These are phyloP conservation scores for Syndactyla subalaris DNA, from an alignment of 2,797 vertebrate genomes.

Conservation along the genomic window DNA sequence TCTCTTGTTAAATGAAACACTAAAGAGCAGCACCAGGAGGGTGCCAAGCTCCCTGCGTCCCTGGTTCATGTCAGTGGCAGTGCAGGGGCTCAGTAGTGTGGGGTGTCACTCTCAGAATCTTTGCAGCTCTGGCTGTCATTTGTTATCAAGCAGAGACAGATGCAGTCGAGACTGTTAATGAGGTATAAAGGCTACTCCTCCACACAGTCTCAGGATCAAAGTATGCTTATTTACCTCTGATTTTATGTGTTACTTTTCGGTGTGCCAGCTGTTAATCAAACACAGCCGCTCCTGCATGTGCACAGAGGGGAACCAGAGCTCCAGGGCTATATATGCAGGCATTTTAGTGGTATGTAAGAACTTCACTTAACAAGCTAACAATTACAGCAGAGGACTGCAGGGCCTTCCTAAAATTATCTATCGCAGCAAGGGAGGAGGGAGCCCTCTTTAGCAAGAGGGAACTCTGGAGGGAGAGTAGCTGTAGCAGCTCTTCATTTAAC, in stretches of 20 bases:
- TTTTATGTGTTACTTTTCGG: not conserved
- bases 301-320: not conserved
- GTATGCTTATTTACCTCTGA: not conserved
- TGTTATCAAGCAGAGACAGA: not conserved
- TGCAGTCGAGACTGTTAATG: not conserved
- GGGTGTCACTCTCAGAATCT: not conserved
- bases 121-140: not conserved
- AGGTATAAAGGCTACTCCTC: not conserved
- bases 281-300: not conserved
- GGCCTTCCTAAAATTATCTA: not conserved
- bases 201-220: not conserved
- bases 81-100: not conserved
- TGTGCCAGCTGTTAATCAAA: constrained; percentile 16
- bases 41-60: not conserved
- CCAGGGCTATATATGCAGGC: not conserved
- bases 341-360: not conserved
- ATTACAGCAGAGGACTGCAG: not conserved
- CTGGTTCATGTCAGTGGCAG: fast-evolving
- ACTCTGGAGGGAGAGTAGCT: not conserved
- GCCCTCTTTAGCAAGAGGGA: not conserved
- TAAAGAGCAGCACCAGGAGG: fast-evolving
- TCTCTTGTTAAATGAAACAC: not conserved
- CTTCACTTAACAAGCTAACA: not conserved
- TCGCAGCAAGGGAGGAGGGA: not conserved
- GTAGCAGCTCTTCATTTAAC: not conserved